Percentiles rank a stretch among this genome's conserved stretches.
phyloP scores from a whole-genome alignment of 2,888 invertebrate genomes.

The Caenorhabditis virilis region DNA sequence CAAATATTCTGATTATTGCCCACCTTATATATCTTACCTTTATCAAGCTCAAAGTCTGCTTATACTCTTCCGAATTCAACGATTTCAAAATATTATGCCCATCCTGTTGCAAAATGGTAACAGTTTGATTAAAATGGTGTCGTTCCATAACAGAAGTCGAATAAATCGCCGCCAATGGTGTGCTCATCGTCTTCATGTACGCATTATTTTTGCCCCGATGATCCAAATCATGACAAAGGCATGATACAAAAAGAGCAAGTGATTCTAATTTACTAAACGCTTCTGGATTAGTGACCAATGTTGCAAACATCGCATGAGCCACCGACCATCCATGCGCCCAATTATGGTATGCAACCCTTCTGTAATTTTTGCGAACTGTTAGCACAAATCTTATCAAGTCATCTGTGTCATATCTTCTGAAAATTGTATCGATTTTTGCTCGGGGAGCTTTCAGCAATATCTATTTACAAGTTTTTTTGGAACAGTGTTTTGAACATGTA shows the following conservation, averaged over 20 bases:
- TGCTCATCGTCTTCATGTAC: constrained; percentile 82
- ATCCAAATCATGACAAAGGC: constrained; percentile 84
- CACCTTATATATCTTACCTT: constrained; percentile 69
- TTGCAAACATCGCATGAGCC: constrained; percentile 77
- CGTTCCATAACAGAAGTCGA: constrained; percentile 86
- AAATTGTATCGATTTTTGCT: too few relatives aligned
- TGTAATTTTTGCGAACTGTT: constrained; percentile 84
- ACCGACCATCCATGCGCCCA: constrained; percentile 88
- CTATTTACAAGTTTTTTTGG: constrained; percentile 70
- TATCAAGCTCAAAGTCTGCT: constrained; percentile 78
- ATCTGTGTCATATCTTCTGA: constrained; percentile 75
- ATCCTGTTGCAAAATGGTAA: constrained; percentile 83
- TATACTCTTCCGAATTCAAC: constrained; percentile 61
- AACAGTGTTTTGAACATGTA: constrained; percentile 82
- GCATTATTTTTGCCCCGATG: constrained; percentile 83
- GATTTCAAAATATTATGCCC: constrained; percentile 82
- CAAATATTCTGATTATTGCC: too few relatives aligned
- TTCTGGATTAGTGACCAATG: constrained; percentile 50
- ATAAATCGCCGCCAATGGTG: constrained; percentile 83
- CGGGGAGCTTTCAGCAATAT: neutral
- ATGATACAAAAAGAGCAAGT: constrained; percentile 80
- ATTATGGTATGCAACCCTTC: constrained; percentile 80
- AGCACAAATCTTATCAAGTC: constrained; percentile 79
- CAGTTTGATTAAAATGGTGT: constrained; percentile 86
- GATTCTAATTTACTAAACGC: constrained; percentile 69